Base-by-base conservation (phyloP, 2,797 vertebrate genomes). In the Oreortyx pictus region DNA sequence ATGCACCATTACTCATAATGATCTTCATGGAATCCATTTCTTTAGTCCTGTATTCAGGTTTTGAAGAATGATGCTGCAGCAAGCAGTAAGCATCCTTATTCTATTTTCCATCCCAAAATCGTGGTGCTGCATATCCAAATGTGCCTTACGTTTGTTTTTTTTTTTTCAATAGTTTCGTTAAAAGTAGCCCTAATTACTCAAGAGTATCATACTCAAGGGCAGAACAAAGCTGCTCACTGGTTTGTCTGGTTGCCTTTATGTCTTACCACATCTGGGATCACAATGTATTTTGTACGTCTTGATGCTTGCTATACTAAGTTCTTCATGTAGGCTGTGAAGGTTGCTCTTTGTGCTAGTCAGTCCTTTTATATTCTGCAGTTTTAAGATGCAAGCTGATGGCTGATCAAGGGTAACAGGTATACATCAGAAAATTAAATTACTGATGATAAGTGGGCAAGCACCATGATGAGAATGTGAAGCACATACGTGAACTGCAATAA, bases 221-320 rank as follows among this genome's bases (percentile, higher is more conserved):
- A 91, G 60, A 73, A 91, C 15, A 75, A 86, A 66, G 46, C 10
- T 57, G 66, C 88, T 50, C 9, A 44, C 31, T 20, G 7, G 14
- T 80, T 92, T 87, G 20, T 56, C 89, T 82, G 18, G 27, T 43
- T 62, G 62, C 44, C 29, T 68, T 94, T 92, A n/a, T 95, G 41
- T 93, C 43, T 71, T 62, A 71, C 68, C 19, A 75, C 20, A 29
- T 19, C 82, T 75, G 82, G 9, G 37, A 66, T 77, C 61, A 59
- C 72, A 81, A 24, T n/a, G 47, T 77, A 90, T 67, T 90, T 59
- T 92, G 24, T 35, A 78, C 78, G n/a, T 52, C 59, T 83, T 89
- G 0, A 1, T 47, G 75, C n/a, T 66, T 59, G 57, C 24, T 3
- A 2, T 59, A 54, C 39, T 68, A 70, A 66, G 27, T 70, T 67